Percentiles rank a stretch among this genome's conserved stretches.
These are phyloP conservation scores for Bombus confusus DNA, from an alignment of 1,140 invertebrate genomes.

Conservation along the genomic window DNA sequence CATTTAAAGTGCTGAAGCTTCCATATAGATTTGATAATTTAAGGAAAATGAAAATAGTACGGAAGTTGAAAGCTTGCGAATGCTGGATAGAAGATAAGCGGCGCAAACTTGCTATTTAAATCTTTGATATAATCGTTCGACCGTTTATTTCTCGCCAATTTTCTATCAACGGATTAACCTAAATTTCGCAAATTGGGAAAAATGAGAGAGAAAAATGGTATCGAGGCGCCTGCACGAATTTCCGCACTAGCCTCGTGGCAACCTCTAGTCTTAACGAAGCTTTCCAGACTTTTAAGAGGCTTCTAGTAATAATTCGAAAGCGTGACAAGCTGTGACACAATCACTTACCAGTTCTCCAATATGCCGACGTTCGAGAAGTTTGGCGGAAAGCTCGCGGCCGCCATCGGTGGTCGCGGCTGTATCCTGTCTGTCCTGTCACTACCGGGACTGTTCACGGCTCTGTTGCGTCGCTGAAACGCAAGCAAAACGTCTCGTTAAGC, in stretches of 20 bases:
- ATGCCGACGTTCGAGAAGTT: slow-evolving; percentile 80
- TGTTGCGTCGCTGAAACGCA: slow-evolving; percentile 69
- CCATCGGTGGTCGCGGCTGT: slow-evolving; percentile 77
- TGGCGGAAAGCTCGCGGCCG: slow-evolving; percentile 80
- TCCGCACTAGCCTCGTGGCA: not conserved
- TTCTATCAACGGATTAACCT: not conserved
- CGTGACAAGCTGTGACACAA: slow-evolving; percentile 22
- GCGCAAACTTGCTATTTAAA: not conserved
- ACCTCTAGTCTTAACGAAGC: slow-evolving; percentile 26
- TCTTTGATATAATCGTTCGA: not conserved
- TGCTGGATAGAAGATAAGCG: not conserved
- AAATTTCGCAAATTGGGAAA: not conserved
- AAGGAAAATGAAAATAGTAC: not conserved
- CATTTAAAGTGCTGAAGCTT: not conserved
- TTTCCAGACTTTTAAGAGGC: slow-evolving; percentile 48
- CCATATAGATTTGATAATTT: not conserved
- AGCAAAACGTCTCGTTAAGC: not conserved
- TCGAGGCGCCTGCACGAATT: slow-evolving; percentile 22
- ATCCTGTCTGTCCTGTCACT: slow-evolving; percentile 70
- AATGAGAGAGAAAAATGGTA: not conserved
- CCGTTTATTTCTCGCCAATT: not conserved
- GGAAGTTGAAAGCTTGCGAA: not conserved
- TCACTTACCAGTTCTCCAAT: slow-evolving; percentile 81
- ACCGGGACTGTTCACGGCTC: slow-evolving; percentile 65
- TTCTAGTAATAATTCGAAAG: slow-evolving; percentile 37